A percentile compares a stretch with the other conserved stretches of the same genome.
Conservation (phyloP, 2,113 vertebrate genomes). For the Tursiops truncatus region DNA sequence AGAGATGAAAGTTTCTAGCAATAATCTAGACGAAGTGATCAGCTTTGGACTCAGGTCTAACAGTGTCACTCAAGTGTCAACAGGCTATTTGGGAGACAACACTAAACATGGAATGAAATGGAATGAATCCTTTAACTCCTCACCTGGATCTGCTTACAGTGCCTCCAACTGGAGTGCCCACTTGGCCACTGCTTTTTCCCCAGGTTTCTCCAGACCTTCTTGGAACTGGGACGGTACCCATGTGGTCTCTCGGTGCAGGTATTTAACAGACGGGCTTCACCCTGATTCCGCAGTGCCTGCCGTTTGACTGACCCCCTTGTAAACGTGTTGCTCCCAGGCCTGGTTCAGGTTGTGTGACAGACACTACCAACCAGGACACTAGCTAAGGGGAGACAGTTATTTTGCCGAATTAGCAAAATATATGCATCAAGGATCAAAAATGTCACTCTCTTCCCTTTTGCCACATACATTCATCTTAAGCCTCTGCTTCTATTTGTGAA, state of each 20-base stretch:
- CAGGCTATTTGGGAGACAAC: neutral
- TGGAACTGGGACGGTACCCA: neutral
- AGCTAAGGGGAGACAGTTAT: neutral
- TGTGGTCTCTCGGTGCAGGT: neutral
- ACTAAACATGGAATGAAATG: neutral
- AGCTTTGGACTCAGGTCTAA: neutral
- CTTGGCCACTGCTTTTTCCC: neutral
- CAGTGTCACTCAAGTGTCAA: neutral
- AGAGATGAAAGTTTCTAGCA: neutral
- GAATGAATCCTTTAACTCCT: neutral
- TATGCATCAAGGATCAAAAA: neutral
- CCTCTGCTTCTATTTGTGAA: slow-evolving; percentile 7
- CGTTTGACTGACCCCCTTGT: neutral
- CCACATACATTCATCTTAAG: neutral
- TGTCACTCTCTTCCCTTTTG: neutral
- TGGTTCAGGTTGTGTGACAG: neutral
- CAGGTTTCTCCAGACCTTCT: neutral
- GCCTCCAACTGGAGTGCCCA: neutral
- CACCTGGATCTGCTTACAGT: neutral
- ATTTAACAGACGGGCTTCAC: neutral
- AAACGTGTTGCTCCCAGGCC: neutral
- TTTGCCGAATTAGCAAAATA: slow-evolving; percentile 42
- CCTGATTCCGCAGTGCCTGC: neutral
- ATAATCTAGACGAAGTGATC: neutral
- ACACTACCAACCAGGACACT: neutral